Evolutionary conservation across 2,888 invertebrate genomes (phyloP).

Genomic region (Spialia ferax): DNA sequence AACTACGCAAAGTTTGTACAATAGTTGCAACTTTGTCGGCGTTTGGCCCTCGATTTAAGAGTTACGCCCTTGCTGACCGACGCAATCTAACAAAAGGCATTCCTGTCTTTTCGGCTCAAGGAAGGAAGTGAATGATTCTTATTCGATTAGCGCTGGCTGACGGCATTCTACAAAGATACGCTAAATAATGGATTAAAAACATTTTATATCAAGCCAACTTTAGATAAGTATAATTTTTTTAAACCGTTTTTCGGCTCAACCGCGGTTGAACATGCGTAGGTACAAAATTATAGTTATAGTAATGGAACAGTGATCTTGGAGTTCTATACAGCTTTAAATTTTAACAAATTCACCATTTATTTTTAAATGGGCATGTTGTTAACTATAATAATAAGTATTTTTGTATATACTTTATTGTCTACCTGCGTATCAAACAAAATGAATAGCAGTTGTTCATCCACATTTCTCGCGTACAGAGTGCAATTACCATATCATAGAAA

Average conservation of each 20-base stretch:
- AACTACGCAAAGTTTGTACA: conserved; percentile 34
- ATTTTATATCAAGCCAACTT: not conserved
- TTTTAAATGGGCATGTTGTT: too few relatives aligned
- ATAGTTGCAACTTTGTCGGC: conserved; percentile 38
- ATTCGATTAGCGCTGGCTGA: conserved; percentile 64
- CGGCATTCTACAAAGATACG: conserved; percentile 55
- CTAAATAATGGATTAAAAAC: not conserved
- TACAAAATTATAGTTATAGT: too few relatives aligned
- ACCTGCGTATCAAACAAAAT: conserved; percentile 6
- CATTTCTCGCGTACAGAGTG: conserved; percentile 35
- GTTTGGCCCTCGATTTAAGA: conserved; percentile 51
- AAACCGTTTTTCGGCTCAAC: too few relatives aligned
- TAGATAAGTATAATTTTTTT: too few relatives aligned
- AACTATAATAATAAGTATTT: not conserved
- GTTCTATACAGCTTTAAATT: too few relatives aligned
- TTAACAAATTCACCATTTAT: too few relatives aligned
- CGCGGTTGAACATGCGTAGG: too few relatives aligned
- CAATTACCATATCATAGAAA: conserved; percentile 39
- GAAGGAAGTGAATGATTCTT: conserved; percentile 75
- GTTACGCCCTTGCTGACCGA: conserved; percentile 56
- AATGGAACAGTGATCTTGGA: too few relatives aligned
- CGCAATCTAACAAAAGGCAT: conserved; percentile 53
- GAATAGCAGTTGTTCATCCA: conserved; percentile 6
- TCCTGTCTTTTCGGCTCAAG: conserved; percentile 48
- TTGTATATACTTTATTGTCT: not conserved